These are phyloP conservation scores for Tetrax tetrax DNA, from an alignment of 2,113 vertebrate species.

Conservation along the genomic window DNA sequence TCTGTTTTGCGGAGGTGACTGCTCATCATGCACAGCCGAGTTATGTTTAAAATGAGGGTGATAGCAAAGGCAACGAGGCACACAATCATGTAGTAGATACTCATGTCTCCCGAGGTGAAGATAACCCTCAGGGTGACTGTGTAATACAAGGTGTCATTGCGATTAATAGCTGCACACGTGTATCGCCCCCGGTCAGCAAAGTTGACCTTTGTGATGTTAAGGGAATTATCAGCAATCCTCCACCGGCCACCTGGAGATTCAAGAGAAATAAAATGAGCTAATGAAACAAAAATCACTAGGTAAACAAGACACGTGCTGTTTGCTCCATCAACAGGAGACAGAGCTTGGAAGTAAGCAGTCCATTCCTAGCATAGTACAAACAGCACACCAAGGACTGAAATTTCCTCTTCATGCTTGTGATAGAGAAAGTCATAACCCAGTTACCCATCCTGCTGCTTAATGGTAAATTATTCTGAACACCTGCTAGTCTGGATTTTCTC, in stretches of 20 bases:
- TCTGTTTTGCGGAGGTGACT: constrained; percentile 93
- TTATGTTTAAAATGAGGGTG: constrained; percentile 89
- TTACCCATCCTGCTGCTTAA: background rate
- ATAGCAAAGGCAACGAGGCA: constrained; percentile 90
- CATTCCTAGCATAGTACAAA: background rate
- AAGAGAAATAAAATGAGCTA: constrained; percentile 32
- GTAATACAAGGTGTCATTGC: constrained; percentile 70
- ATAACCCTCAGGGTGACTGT: constrained; percentile 87
- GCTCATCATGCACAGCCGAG: constrained; percentile 93
- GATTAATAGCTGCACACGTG: constrained; percentile 76
- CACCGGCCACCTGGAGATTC: constrained; percentile 81
- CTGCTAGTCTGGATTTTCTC: background rate
- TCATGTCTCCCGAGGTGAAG: constrained; percentile 87
- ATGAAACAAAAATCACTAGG: background rate
- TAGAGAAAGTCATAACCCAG: background rate
- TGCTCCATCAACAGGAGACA: background rate
- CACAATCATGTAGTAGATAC: constrained; percentile 89
- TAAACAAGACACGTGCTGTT: background rate
- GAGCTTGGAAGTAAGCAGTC: background rate
- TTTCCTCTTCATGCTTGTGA: background rate
- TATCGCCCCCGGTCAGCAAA: constrained; percentile 91
- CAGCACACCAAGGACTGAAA: background rate
- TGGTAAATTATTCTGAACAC: background rate
- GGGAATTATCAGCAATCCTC: constrained; percentile 76
- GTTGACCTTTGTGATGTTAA: constrained; percentile 89